Base-by-base conservation (phyloP, 2,888 invertebrate genomes). In the Drosophila colorata region DNA sequence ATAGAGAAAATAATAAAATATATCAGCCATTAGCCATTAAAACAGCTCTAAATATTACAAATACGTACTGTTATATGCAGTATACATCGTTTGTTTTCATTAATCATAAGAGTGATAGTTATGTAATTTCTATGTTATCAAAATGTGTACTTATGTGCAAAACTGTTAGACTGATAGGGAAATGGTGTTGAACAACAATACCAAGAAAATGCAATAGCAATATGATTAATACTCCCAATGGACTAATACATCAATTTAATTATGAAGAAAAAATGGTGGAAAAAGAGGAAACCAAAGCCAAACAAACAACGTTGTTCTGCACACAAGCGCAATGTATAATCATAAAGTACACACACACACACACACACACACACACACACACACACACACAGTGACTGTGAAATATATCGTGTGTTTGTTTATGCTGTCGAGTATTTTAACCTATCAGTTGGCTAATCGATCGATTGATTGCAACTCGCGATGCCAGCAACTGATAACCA, bases 371-470 rank as follows among this genome's bases (percentile, higher is more conserved):
- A 66, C 56, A 47, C 18, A 43, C 3, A n/a, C n/a, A n/a, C n/a
- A n/a, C n/a, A n/a, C n/a, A n/a, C n/a, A n/a, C n/a, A n/a, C n/a
- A n/a, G n/a, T n/a, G 11, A 33, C 9, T 9, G n/a, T 8, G 35
- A 6, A n/a, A 28, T 68, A 23, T 60, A 51, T 33, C 38, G 43
- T 74, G 48, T 69, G 56, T 44, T 53, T 73, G 60, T 74, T 59
- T 65, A 56, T 64, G 58, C 38, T 70, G 60, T 63, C 7, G 61
- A 69, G 77, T 69, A 65, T 82, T 80, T 82, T 56, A 85, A 85
- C 82, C 77, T 72, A 83, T 80, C 80, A 69, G 73, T 69, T 72
- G 66, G 68, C 75, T 79, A 85, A 85, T 87, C 84, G 84, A 87
- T 87, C 86, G 83, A 85, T 87, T 69, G 80, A 80, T 83, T 69